Evolutionary conservation across 1,140 invertebrate genomes (phyloP).

Genomic region (Drosophila guanche): DNA sequence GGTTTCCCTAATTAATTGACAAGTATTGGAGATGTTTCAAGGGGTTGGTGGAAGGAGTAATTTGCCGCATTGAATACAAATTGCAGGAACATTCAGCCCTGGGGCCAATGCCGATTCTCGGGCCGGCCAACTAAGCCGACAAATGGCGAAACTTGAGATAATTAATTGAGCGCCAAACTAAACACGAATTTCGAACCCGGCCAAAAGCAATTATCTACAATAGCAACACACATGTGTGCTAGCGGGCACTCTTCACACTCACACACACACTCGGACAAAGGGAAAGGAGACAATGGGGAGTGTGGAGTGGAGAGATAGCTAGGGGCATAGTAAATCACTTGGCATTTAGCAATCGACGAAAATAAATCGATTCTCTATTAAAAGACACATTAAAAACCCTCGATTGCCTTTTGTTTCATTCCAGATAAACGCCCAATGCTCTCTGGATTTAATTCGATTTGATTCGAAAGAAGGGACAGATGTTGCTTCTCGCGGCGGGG

Average conservation of each 20-base stretch:
- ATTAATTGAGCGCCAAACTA: conserved; percentile 79
- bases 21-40: conserved; percentile 41
- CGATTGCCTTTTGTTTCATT: conserved; percentile 75
- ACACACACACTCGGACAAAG: conserved; percentile 2
- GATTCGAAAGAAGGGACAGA: conserved; percentile 43
- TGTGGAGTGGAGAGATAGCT: background rate
- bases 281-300: background rate
- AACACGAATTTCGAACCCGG: conserved; percentile 59
- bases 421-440: conserved; percentile 59
- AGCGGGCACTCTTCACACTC: background rate
- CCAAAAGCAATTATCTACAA: conserved; percentile 77
- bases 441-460: conserved; percentile 14
- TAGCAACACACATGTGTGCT: conserved; percentile 42
- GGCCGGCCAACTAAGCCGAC: conserved; percentile 48
- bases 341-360: conserved; percentile 71
- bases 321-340: conserved; percentile 64
- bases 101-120: conserved; percentile 22
- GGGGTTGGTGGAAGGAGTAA: conserved; percentile 13
- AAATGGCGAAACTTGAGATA: conserved; percentile 77
- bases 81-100: conserved; percentile 46
- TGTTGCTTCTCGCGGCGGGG: conserved; percentile 35
- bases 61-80: conserved; percentile 67
- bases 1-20: conserved; percentile 38
- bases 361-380: conserved; percentile 80
- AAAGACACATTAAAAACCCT: conserved; percentile 74